Evolutionary conservation across 2,888 invertebrate species (phyloP).

Genomic region (Sinelater perroti): DNA sequence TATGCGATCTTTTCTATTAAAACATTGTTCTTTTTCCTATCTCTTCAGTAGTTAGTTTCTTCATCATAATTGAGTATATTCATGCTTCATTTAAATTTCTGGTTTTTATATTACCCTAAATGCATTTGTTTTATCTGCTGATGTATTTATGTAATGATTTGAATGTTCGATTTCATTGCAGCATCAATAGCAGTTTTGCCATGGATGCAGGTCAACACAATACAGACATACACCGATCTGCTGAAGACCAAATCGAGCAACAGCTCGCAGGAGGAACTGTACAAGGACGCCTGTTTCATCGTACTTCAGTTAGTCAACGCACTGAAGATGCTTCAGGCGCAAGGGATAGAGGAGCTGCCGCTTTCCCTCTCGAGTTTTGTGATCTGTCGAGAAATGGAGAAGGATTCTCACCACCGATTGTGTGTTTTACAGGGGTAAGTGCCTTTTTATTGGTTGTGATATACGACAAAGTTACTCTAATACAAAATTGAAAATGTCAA

Average conservation of each 20-base stretch:
- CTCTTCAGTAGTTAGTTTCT: neutral
- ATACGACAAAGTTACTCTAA: no score
- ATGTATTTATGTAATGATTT: neutral
- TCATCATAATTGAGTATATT: neutral
- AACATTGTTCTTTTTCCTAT: no score
- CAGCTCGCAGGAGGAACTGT: conserved; percentile 58
- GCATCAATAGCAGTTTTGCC: conserved; percentile 82
- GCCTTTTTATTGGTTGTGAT: no score
- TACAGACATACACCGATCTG: conserved; percentile 73
- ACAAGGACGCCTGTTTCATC: conserved; percentile 77
- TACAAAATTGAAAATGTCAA: no score
- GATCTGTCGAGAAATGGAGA: conserved; percentile 72
- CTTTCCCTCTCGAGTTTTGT: conserved; percentile 76
- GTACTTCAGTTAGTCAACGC: conserved; percentile 84
- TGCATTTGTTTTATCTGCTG: no score
- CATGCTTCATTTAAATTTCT: neutral
- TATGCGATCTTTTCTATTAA: no score
- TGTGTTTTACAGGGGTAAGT: conserved; percentile 80
- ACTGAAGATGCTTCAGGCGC: conserved; percentile 81
- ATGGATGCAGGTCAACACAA: conserved; percentile 77
- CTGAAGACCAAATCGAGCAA: conserved; percentile 64
- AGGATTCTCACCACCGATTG: conserved; percentile 71
- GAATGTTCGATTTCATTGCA: no score
- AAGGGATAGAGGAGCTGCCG: conserved; percentile 82
- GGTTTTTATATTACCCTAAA: no score